These are phyloP conservation scores for Mesitornis unicolor DNA, from an alignment of 2,113 vertebrate genomes.

Conservation along the genomic window DNA sequence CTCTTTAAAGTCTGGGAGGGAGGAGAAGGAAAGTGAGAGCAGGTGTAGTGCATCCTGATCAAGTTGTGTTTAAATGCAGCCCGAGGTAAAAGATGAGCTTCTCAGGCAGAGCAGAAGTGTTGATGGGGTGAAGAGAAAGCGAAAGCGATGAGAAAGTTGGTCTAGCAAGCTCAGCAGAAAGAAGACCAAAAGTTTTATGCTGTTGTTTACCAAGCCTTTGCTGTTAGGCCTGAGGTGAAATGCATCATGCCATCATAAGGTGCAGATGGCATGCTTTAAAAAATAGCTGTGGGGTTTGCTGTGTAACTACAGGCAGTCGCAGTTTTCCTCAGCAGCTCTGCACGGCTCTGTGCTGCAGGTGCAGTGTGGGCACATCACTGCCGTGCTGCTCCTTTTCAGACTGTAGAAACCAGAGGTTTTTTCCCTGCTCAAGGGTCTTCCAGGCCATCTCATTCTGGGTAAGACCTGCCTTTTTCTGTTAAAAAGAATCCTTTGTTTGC, in stretches of 20 bases:
- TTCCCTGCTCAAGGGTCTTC: neutral
- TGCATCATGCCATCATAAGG: neutral
- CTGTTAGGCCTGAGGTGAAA: neutral
- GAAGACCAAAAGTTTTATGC: neutral
- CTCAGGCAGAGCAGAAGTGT: neutral
- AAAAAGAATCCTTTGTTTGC: neutral
- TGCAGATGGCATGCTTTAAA: neutral
- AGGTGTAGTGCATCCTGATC: neutral
- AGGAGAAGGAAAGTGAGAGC: neutral
- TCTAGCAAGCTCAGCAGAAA: neutral
- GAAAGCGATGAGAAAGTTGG: neutral
- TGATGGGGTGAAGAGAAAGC: neutral
- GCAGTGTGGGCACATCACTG: accelerated
- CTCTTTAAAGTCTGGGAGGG: neutral
- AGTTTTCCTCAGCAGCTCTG: neutral
- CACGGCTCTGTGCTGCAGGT: neutral
- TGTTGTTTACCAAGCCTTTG: neutral
- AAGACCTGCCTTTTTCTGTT: neutral
- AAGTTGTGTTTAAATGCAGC: neutral
- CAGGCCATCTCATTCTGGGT: neutral
- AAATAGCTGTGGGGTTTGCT: neutral
- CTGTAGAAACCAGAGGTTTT: neutral
- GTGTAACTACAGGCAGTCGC: neutral
- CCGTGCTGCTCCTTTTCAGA: neutral
- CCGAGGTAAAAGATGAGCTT: neutral